Conservation (phyloP, 2,888 invertebrate species). For the Acronicta leporina region DNA sequence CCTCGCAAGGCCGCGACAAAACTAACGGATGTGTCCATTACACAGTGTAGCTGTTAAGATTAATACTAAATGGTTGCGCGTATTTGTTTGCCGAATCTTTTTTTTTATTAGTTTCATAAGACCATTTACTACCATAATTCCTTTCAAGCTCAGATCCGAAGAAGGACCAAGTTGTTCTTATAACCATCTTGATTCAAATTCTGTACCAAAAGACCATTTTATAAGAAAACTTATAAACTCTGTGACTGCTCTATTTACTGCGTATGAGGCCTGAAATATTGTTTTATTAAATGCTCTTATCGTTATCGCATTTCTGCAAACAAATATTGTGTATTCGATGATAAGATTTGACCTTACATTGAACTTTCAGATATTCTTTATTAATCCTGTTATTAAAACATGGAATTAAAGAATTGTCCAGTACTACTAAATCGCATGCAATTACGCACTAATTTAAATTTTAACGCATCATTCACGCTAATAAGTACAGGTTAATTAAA, state of each 20-base stretch:
- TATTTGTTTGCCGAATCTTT: constrained; percentile 2
- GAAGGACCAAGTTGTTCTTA: no score
- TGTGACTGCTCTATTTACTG: no score
- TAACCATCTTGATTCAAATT: no score
- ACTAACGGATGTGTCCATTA: constrained; percentile 36
- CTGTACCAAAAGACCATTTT: no score
- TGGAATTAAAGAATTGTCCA: constrained; percentile 9
- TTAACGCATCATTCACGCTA: constrained; percentile 16
- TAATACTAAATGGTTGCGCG: constrained; percentile 20
- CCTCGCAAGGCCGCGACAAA: constrained; percentile 34
- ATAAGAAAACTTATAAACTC: no score
- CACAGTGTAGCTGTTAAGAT: constrained; percentile 15
- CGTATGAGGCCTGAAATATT: no score
- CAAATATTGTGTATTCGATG: constrained; percentile 4
- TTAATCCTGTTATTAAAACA: constrained; percentile 20
- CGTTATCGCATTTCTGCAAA: constrained; percentile 19
- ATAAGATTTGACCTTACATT: constrained; percentile 33
- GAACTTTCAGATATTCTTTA: constrained; percentile 31
- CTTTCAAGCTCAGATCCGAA: no score
- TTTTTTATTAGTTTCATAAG: neutral
- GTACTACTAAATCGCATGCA: constrained; percentile 6
- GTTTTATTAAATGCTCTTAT: constrained; percentile 6
- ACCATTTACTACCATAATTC: neutral
- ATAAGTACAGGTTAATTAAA: constrained; percentile 19
- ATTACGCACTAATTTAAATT: constrained; percentile 14